Percentiles rank a stretch among this genome's conserved stretches.
Evolutionary conservation across 1,140 invertebrate genomes (phyloP).

Genomic region (Eupristina koningsbergeri): DNA sequence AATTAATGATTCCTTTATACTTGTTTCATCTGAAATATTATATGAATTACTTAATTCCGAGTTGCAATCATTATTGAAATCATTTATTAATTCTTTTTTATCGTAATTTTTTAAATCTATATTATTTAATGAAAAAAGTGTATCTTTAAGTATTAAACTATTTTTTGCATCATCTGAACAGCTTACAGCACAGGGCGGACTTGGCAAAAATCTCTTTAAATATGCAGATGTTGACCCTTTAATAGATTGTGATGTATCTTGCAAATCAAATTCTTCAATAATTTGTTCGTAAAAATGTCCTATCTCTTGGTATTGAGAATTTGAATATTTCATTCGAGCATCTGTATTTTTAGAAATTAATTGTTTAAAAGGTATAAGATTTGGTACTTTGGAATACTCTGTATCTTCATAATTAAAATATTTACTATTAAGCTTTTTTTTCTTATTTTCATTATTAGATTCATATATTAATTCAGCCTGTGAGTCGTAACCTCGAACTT

Average conservation of each 20-base stretch:
- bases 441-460: conserved; percentile 52
- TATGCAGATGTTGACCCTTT: conserved; percentile 67
- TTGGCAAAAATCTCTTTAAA: conserved; percentile 65
- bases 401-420: conserved; percentile 47
- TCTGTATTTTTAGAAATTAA: conserved; percentile 60
- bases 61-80: background rate
- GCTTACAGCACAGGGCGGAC: conserved; percentile 69
- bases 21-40: conserved; percentile 17
- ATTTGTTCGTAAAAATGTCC: conserved; percentile 58
- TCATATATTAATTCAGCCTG: conserved; percentile 61
- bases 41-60: conserved; percentile 11
- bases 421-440: conserved; percentile 12
- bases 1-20: conserved; percentile 4
- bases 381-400: conserved; percentile 41
- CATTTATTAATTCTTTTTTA: conserved; percentile 54
- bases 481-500: conserved; percentile 60
- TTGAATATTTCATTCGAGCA: conserved; percentile 60
- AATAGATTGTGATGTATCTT: conserved; percentile 79
- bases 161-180: conserved; percentile 70
- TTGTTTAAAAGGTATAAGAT: conserved; percentile 31
- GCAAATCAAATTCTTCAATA: conserved; percentile 64
- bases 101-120: conserved; percentile 55
- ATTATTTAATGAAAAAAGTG: conserved; percentile 59
- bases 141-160: conserved; percentile 63
- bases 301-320: conserved; percentile 57